Evolutionary conservation across 2,888 invertebrate genomes (phyloP).

Genomic region (Melitaea athalia): DNA sequence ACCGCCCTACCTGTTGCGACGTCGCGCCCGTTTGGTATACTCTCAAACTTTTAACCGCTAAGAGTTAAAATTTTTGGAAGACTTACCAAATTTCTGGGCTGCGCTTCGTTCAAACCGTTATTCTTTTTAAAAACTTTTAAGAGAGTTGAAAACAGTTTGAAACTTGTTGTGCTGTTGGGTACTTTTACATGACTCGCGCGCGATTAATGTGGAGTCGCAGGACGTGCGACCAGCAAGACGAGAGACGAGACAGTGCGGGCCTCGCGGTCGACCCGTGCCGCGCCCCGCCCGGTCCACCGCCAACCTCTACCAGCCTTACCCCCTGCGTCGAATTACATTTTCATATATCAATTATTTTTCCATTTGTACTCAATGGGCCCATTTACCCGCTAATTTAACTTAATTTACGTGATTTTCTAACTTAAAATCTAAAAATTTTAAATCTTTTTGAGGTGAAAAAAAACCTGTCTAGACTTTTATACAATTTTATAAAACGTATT

Average conservation of each 20-base stretch:
- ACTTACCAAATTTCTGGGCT: slow-evolving; percentile 62
- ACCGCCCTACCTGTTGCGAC: slow-evolving; percentile 71
- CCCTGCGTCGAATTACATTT: slow-evolving; percentile 34
- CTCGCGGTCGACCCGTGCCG: slow-evolving; percentile 39
- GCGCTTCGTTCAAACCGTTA: slow-evolving; percentile 51
- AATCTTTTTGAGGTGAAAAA: not conserved
- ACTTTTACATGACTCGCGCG: slow-evolving; percentile 55
- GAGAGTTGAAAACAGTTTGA: slow-evolving; percentile 66
- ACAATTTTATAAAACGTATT: too few species aligned
- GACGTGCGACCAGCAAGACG: slow-evolving; percentile 54
- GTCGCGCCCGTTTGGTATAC: slow-evolving; percentile 54
- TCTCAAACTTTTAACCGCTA: slow-evolving; percentile 67
- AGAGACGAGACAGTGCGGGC: slow-evolving; percentile 53
- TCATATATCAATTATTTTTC: slow-evolving; percentile 30
- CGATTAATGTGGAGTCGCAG: slow-evolving; percentile 49
- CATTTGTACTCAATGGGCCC: slow-evolving; percentile 5
- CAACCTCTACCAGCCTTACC: slow-evolving; percentile 41
- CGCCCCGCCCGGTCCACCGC: slow-evolving; percentile 44
- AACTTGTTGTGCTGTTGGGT: slow-evolving; percentile 51
- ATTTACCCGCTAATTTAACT: not conserved
- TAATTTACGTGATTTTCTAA: not conserved
- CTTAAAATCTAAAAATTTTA: not conserved
- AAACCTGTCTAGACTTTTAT: not conserved
- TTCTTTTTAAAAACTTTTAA: slow-evolving; percentile 62
- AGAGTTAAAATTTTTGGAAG: slow-evolving; percentile 44